phyloP scores from a whole-genome alignment of 2,113 vertebrate genomes.

The Gadus macrocephalus region DNA sequence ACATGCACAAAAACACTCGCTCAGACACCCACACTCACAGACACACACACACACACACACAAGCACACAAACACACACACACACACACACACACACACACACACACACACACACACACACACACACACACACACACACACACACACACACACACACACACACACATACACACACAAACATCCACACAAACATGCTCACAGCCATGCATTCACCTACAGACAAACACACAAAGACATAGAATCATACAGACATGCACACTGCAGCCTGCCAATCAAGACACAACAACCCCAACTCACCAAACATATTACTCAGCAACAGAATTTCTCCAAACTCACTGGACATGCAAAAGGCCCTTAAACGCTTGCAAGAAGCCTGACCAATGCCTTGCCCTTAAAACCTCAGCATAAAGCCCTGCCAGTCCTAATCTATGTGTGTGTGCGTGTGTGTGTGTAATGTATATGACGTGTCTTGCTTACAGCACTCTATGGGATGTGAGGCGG shows the following conservation, averaged over 20 bases:
- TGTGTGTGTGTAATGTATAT: conserved; percentile 3
- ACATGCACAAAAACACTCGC: conserved; percentile 6
- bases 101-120: not conserved
- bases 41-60: conserved; percentile 3
- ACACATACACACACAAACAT: conserved; percentile 19
- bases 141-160: not conserved
- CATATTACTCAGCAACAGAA: no score
- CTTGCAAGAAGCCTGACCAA: no score
- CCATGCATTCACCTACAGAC: conserved; percentile 9
- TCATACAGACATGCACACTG: not conserved
- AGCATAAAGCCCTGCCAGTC: no score
- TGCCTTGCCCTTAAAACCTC: no score
- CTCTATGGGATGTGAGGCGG: conserved; percentile 90
- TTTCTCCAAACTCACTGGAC: no score
- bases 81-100: conserved; percentile 14
- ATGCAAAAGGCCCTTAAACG: no score
- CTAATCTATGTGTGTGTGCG: no score
- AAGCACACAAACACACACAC: conserved; percentile 24
- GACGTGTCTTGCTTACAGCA: conserved; percentile 82
- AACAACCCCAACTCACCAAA: no score
- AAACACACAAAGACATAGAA: conserved; percentile 25
- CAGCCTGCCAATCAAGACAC: no score
- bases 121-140: conserved; percentile 28
- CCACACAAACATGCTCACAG: conserved; percentile 4
- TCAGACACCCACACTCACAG: conserved; percentile 21